Conservation (phyloP, 2,113 vertebrate species). For the Peucedramus taeniatus region DNA sequence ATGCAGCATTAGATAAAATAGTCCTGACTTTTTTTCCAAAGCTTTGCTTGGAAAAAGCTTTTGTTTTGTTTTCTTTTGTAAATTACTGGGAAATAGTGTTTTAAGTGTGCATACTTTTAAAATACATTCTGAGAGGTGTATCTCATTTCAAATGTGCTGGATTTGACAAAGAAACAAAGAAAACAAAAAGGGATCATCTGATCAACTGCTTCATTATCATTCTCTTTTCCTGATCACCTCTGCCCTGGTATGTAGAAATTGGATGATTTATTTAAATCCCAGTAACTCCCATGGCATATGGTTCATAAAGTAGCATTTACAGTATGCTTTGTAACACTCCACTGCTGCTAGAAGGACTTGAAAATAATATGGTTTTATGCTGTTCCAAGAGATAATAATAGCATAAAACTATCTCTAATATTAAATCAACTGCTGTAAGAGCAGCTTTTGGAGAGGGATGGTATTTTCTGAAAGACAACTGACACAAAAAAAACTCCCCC, state of each 20-base stretch:
- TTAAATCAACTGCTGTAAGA: background rate
- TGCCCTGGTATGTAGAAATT: constrained; percentile 1
- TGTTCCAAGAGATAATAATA: background rate
- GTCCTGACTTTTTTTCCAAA: background rate
- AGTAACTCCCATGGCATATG: background rate
- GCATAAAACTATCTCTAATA: background rate
- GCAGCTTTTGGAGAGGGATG: background rate
- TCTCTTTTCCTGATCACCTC: constrained; percentile 24
- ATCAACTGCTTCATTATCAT: background rate
- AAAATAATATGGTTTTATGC: background rate
- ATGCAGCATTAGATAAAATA: background rate
- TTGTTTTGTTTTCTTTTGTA: background rate
- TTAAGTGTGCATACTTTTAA: background rate
- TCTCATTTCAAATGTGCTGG: background rate
- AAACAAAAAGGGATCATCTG: background rate
- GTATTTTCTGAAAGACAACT: background rate
- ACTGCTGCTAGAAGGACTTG: background rate
- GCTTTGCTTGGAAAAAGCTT: background rate
- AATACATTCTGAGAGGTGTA: background rate
- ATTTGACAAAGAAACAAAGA: background rate
- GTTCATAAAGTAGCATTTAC: constrained; percentile 38
- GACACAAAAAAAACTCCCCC: background rate
- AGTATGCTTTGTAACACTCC: background rate
- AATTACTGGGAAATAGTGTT: background rate
- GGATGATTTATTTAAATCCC: constrained; percentile 42